Base-by-base conservation (phyloP, 2,113 vertebrate genomes). In the Poicephalus meyeri region DNA sequence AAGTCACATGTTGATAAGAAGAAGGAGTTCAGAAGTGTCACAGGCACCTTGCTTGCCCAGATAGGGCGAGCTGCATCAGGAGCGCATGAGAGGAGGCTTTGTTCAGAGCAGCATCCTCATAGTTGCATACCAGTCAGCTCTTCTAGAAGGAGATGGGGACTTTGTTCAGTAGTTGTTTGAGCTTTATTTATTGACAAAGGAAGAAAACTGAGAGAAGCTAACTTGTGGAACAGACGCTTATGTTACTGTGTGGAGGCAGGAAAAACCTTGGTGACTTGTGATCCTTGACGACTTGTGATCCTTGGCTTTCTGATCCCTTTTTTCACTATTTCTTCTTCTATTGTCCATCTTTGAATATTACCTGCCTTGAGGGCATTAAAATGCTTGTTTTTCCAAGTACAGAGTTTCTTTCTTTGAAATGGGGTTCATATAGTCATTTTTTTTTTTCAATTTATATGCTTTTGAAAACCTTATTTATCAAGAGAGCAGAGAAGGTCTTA, bases 201-300 rank as follows among this genome's bases (percentile, higher is more conserved):
- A 18, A 61, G 25, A 85, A 84, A 80, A 53, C 21, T 49, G 37
- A 68, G 24, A 86, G 39, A 60, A 7, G 2, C 3, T 20, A 8
- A 55, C 5, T 73, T 1, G 0, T 33, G 24, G 31, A 84, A 52
- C 1, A 2, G 49, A 49, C 31, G 69, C 8, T 18, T 5, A 8
- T 46, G 7, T 68, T 41, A 63, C 13, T 13, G 11, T 26, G 47
- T 21, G 13, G 24, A 73, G 25, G 24, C 53, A 61, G 12, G 29
- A 61, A 46, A 84, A 63, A 18, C 9, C 10, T 80, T 29, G 13
- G 4, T 66, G 29, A 13, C 6, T 86, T 89, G 68, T 72, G 21
- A 63, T 68, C 13, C n/a, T 52, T 58, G 14, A 5, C 13, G 26
- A 13, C 7, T 86, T 89, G 68, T 69, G 21, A 63, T 68, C 13